Percentiles rank a stretch among this genome's conserved stretches.
These are phyloP conservation scores for Strigamia transsilvanica DNA, from an alignment of 2,888 invertebrate species.

Conservation along the genomic window DNA sequence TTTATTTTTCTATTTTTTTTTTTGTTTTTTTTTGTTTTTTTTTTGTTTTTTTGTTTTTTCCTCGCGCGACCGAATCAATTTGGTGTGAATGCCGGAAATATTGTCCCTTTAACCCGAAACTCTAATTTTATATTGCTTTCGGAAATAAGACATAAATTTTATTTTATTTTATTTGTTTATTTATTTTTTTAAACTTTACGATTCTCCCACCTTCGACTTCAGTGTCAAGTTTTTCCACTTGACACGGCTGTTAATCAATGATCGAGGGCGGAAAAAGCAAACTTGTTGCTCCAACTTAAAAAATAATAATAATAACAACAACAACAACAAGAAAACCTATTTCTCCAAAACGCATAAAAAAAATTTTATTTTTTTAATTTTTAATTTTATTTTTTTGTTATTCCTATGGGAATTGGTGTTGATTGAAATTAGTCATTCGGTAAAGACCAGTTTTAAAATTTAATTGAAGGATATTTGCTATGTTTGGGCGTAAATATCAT, in stretches of 20 bases:
- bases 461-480: background rate
- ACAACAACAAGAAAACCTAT: too few relatives aligned
- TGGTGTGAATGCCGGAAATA: background rate
- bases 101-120: background rate
- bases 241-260: slow-evolving; percentile 9
- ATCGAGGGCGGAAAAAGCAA: background rate
- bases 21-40: too few relatives aligned
- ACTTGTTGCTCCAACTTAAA: background rate
- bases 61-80: background rate
- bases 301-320: too few relatives aligned
- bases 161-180: background rate
- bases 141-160: slow-evolving; percentile 22
- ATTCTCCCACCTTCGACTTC: background rate
- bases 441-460: background rate
- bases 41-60: too few relatives aligned
- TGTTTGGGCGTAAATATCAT: background rate
- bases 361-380: too few relatives aligned
- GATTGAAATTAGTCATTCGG: too few relatives aligned
- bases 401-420: too few relatives aligned
- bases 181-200: background rate
- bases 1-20: too few relatives aligned
- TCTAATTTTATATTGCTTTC: background rate
- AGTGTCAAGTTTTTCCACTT: slow-evolving; percentile 2
- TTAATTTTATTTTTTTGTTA: too few relatives aligned
- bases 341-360: too few relatives aligned